Base-by-base conservation (phyloP, 2,888 invertebrate species). In the Xestia sexstrigata region DNA sequence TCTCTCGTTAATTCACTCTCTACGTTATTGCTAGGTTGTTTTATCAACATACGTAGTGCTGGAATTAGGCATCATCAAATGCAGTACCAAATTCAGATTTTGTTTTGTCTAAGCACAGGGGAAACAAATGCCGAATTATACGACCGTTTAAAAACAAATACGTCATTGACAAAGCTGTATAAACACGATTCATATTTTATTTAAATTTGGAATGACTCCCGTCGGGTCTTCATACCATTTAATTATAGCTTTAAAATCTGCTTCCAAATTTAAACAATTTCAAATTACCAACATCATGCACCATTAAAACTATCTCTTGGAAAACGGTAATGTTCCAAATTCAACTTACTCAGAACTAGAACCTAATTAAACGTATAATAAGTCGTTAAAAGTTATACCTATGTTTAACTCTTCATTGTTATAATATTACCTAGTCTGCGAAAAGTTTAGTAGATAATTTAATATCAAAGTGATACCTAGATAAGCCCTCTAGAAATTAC, bases 301-400 rank as follows among this genome's bases (percentile, higher is more conserved):
- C 8, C 15, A 65, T 65, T 65, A 6, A 7, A 39, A 42, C n/a
- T 65, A 42, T 65, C 63, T 42, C 39, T n/a, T 39, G 63, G 63
- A 65, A 63, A 42, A 65, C 2, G 63, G 13, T 65, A 42, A 42
- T n/a, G 39, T n/a, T 65, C 65, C 15, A n/a, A 65, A 42, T 65
- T 65, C 65, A 65, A 42, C 39, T n/a, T 42, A 65, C 8, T n/a
- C 39, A 15, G n/a, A 42, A 42, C 65, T 65, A 42, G 39, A 42
- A 42, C n/a, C 65, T 65, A 65, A 65, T 42, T 42, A 42, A n/a
- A 42, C n/a, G 65, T 42, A 8, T 42, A 65, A 42, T 65, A 17
- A 42, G 65, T 65, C n/a, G 42, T 65, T 65, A 42, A n/a, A 65
- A 65, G 65, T 65, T 60, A 60, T 60, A 60, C 35, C 65, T 42